These are phyloP conservation scores for Troides aeacus DNA, from an alignment of 2,888 invertebrate species.

Conservation along the genomic window DNA sequence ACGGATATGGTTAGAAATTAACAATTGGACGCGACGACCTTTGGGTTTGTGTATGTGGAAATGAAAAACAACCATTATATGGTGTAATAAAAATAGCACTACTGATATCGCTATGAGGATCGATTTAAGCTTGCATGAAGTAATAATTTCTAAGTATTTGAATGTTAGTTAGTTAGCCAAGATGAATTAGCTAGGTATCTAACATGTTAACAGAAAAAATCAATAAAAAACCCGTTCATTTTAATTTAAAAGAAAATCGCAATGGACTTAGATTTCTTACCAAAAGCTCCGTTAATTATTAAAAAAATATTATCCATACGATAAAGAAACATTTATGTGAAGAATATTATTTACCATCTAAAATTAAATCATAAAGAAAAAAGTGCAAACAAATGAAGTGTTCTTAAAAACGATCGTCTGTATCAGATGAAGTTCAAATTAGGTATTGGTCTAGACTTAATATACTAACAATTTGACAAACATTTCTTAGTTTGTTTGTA, in stretches of 20 bases:
- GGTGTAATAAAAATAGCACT: slow-evolving; percentile 12
- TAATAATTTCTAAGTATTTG: slow-evolving; percentile 50
- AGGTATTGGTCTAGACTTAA: slow-evolving; percentile 62
- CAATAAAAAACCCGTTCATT: slow-evolving; percentile 14
- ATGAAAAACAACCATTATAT: slow-evolving; percentile 9
- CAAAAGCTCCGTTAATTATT: background rate
- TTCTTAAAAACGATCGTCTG: slow-evolving; percentile 69
- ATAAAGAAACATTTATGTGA: slow-evolving; percentile 7
- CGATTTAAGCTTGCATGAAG: slow-evolving; percentile 44
- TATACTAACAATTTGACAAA: slow-evolving; percentile 68
- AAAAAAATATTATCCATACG: background rate
- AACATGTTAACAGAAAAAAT: slow-evolving; percentile 39
- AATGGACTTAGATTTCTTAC: too few relatives aligned
- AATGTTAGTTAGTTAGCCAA: slow-evolving; percentile 41
- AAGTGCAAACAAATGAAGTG: slow-evolving; percentile 65
- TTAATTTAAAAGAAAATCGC: slow-evolving; percentile 1
- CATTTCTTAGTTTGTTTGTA: slow-evolving; percentile 59
- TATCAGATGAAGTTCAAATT: slow-evolving; percentile 78
- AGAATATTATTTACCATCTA: slow-evolving; percentile 22
- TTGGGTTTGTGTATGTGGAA: slow-evolving; percentile 3
- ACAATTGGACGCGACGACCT: background rate
- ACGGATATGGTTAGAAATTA: slow-evolving; percentile 9
- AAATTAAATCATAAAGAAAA: slow-evolving; percentile 63
- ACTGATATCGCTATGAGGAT: slow-evolving; percentile 33
- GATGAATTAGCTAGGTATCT: slow-evolving; percentile 41